Conservation (phyloP, 2,797 vertebrate genomes). For the Falco biarmicus region DNA sequence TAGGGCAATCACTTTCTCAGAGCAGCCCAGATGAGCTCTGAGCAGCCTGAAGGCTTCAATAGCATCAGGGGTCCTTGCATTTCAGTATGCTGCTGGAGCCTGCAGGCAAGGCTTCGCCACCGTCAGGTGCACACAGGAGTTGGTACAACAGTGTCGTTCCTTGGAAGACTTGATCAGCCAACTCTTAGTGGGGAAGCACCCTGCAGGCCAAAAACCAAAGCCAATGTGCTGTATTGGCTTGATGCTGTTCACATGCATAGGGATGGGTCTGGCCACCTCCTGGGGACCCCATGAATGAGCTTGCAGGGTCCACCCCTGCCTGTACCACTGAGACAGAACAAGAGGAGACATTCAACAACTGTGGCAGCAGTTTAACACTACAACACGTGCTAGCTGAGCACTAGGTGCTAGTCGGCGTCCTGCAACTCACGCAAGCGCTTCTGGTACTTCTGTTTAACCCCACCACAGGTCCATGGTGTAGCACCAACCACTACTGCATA, state of each 20-base stretch:
- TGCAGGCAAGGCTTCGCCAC: background rate
- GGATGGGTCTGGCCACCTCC: background rate
- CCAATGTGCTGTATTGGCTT: fast-evolving
- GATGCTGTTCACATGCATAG: background rate
- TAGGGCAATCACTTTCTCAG: background rate
- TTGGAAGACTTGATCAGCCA: background rate
- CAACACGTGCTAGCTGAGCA: background rate
- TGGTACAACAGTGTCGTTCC: background rate
- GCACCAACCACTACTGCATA: background rate
- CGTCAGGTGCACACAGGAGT: fast-evolving
- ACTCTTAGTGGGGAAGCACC: background rate
- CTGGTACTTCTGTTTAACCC: background rate
- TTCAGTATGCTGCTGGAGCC: background rate
- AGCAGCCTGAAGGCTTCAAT: background rate
- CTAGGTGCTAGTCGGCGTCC: background rate
- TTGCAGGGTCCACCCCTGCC: background rate
- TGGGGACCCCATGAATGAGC: background rate
- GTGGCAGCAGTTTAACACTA: fast-evolving
- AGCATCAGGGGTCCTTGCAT: background rate
- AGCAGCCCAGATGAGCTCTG: background rate
- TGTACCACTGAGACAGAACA: background rate
- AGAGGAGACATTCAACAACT: background rate
- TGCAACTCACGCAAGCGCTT: background rate
- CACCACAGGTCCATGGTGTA: fast-evolving
- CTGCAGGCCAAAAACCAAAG: background rate